Evolutionary conservation across 2,113 vertebrate species (phyloP).

Genomic region (Papio anubis): DNA sequence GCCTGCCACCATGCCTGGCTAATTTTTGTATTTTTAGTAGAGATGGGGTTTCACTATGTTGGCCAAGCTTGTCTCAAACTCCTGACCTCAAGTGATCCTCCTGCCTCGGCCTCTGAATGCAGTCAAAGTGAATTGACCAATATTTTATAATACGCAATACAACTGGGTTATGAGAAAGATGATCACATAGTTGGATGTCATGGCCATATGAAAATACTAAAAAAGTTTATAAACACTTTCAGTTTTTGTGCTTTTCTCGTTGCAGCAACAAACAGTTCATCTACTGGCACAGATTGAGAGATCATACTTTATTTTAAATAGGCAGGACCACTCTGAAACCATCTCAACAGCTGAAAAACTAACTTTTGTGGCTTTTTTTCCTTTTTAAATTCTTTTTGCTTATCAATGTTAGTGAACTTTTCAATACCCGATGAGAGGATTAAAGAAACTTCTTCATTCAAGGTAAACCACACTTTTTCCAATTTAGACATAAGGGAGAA

Average conservation of each 20-base stretch:
- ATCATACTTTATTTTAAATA: neutral
- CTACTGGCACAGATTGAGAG: neutral
- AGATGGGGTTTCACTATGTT: no score
- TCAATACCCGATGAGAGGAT: neutral
- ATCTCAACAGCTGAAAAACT: neutral
- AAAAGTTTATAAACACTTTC: neutral
- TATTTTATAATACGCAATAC: neutral
- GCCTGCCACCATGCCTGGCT: no score
- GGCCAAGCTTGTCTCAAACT: no score
- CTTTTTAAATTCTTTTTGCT: neutral
- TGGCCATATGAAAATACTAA: neutral
- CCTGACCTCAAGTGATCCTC: no score
- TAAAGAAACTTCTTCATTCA: neutral
- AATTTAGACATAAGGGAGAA: neutral
- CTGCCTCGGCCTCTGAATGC: no score
- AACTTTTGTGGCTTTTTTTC: neutral
- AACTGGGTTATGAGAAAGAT: conserved; percentile 15
- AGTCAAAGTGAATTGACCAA: neutral
- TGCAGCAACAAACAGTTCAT: neutral
- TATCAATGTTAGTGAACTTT: neutral
- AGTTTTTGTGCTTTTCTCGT: neutral
- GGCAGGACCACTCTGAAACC: neutral
- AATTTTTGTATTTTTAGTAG: no score
- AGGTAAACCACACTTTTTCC: neutral
- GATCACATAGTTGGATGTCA: neutral